phyloP scores from a whole-genome alignment of 1,140 invertebrate genomes.

The Ceratosolen fusciceps region DNA sequence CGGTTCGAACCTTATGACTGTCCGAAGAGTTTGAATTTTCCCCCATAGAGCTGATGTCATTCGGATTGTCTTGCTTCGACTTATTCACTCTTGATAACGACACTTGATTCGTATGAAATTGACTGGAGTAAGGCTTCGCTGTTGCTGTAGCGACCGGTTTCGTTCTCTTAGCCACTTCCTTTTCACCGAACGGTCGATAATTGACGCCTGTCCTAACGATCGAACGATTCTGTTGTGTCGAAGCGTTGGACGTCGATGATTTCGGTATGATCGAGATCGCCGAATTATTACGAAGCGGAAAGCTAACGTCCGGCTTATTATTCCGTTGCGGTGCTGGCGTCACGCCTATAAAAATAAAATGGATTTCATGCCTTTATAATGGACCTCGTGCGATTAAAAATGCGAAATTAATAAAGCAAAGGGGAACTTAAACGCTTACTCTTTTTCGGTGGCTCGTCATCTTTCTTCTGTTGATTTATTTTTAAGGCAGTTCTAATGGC shows the following conservation, averaged over 20 bases:
- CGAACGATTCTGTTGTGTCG: conserved; percentile 34
- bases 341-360: conserved; percentile 61
- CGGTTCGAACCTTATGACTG: conserved; percentile 61
- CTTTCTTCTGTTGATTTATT: conserved; percentile 76
- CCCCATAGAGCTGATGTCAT: conserved; percentile 63
- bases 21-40: conserved; percentile 70
- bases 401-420: no score
- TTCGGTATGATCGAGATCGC: conserved; percentile 79
- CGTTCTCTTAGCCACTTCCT: conserved; percentile 62
- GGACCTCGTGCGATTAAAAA: no score
- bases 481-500: conserved; percentile 89
- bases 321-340: conserved; percentile 67
- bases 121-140: conserved; percentile 64
- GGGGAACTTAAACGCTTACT: no score
- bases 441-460: conserved; percentile 74
- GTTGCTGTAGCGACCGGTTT: conserved; percentile 66
- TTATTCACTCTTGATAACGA: conserved; percentile 64
- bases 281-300: conserved; percentile 77
- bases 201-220: conserved; percentile 57
- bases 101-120: conserved; percentile 64
- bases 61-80: conserved; percentile 63
- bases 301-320: conserved; percentile 72
- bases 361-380: background rate
- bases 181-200: conserved; percentile 65
- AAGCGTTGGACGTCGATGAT: conserved; percentile 55